phyloP scores from a whole-genome alignment of 2,888 invertebrate species.

The Cephus spinipes region DNA sequence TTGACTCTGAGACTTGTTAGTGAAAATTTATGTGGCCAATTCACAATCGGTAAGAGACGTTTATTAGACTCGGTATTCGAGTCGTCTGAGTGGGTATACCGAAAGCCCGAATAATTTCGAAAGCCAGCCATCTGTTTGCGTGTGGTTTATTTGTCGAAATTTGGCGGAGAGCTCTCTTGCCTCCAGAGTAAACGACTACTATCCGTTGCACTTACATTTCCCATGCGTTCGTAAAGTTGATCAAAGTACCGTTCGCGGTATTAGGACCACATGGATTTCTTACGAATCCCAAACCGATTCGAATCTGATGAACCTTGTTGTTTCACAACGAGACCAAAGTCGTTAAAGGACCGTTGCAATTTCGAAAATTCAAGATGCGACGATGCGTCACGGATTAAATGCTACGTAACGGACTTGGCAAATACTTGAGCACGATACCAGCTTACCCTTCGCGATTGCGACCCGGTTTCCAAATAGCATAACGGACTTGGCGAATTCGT shows the following conservation, averaged over 20 bases:
- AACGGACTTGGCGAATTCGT: not conserved
- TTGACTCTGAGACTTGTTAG: not conserved
- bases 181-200: not conserved
- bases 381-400: not conserved
- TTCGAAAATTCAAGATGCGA: not conserved
- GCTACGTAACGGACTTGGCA: not conserved
- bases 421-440: not conserved
- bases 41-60: not conserved
- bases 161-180: conserved; percentile 7
- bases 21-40: not conserved
- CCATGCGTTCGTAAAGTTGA: not conserved
- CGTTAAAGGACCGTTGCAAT: not conserved
- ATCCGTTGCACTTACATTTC: not conserved
- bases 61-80: not conserved
- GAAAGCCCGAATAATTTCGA: not conserved
- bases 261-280: not conserved
- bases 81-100: not conserved
- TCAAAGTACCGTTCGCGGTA: not conserved
- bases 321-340: not conserved
- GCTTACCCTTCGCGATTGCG: not conserved
- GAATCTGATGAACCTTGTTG: not conserved
- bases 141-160: conserved; percentile 20
- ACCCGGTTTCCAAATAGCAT: not conserved
- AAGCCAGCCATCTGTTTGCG: not conserved
- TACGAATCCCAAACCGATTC: not conserved